These are phyloP conservation scores for Glareola pratincola DNA, from an alignment of 2,113 vertebrate genomes.

Conservation along the genomic window DNA sequence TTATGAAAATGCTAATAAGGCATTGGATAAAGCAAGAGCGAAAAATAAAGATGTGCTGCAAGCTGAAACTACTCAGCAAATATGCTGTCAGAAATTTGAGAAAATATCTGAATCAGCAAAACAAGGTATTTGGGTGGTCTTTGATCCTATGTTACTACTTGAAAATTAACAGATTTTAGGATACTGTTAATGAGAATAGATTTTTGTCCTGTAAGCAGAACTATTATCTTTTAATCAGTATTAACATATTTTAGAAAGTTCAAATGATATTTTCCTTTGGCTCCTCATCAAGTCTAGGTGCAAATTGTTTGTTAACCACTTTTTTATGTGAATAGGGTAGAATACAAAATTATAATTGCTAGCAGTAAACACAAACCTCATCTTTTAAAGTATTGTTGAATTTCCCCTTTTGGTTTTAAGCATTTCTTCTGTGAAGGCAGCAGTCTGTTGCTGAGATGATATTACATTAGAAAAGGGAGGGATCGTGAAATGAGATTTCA, in stretches of 20 bases:
- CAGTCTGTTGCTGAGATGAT: neutral
- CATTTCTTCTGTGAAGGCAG: neutral
- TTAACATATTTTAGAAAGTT: neutral
- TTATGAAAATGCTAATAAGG: conserved; percentile 99
- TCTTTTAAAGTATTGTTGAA: neutral
- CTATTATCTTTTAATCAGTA: neutral
- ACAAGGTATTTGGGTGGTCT: conserved; percentile 83
- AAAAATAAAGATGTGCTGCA: conserved; percentile 98
- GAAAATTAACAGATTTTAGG: neutral
- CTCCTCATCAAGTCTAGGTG: neutral
- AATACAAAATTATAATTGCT: neutral
- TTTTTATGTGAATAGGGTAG: neutral
- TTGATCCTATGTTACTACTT: neutral
- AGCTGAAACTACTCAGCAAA: conserved; percentile 93
- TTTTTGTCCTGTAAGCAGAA: neutral
- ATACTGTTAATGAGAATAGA: neutral
- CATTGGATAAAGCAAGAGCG: conserved; percentile 94
- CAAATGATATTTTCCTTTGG: neutral
- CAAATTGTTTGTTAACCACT: neutral
- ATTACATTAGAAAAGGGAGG: neutral
- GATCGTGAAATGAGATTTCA: neutral
- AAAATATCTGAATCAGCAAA: conserved; percentile 98
- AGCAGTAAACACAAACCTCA: neutral
- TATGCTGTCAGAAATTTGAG: conserved; percentile 98
- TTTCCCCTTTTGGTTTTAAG: neutral